phyloP scores from a whole-genome alignment of 64 coral and sea anemone genomes.

The Pocillopora verrucosa region DNA sequence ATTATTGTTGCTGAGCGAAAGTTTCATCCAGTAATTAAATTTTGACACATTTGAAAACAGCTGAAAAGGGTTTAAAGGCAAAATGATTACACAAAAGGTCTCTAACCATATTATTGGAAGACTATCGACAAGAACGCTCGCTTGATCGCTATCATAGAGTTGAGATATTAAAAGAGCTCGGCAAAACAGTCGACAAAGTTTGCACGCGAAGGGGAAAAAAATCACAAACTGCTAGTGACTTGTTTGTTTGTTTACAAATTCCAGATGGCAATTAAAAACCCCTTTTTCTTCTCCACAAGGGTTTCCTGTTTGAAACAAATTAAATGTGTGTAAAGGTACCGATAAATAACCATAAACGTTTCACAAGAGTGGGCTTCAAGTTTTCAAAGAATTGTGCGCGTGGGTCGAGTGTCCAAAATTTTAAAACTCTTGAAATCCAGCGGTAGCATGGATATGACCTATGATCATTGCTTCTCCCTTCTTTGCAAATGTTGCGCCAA shows the following conservation, averaged over 20 bases:
- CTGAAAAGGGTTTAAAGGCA: not conserved
- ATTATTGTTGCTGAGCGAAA: no score
- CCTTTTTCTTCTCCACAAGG: not conserved
- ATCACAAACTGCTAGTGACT: not conserved
- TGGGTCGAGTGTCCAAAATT: not conserved
- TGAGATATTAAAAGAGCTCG: not conserved
- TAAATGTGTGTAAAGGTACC: not conserved
- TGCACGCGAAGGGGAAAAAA: not conserved
- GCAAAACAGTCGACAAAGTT: not conserved
- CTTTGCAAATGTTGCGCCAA: no score
- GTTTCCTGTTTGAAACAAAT: not conserved
- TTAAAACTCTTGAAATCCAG: not conserved
- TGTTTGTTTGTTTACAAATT: conserved; percentile 23
- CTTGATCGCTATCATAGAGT: not conserved
- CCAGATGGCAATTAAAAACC: not conserved
- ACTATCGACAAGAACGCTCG: no score
- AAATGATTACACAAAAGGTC: not conserved
- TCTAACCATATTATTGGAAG: no score
- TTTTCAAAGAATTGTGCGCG: not conserved
- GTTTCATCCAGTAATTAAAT: no score
- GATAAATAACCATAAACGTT: not conserved
- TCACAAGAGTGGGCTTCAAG: not conserved
- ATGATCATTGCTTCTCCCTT: not conserved
- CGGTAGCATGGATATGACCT: not conserved
- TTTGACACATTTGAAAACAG: no score